Evolutionary conservation across 2,797 vertebrate genomes (phyloP).

Genomic region (Phrynocephalus guinanensis): DNA sequence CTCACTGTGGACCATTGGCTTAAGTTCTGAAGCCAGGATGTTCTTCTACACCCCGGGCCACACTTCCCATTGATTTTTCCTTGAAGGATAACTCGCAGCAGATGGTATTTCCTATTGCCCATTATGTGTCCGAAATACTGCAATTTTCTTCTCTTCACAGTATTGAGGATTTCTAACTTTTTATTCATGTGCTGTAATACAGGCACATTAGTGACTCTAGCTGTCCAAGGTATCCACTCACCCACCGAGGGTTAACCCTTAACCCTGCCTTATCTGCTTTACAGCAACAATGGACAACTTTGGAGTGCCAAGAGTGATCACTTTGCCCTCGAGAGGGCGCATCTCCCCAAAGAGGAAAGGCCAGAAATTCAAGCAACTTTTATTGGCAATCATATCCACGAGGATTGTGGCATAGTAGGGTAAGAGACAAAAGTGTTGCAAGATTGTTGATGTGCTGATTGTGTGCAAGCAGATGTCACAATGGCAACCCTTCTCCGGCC

Average conservation of each 20-base stretch:
- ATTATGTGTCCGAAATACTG: too few relatives aligned
- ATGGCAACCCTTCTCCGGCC: not conserved
- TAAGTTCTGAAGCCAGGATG: too few relatives aligned
- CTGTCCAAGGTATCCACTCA: too few relatives aligned
- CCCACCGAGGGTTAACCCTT: not conserved
- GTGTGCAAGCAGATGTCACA: not conserved
- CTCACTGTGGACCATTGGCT: too few relatives aligned
- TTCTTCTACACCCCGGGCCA: too few relatives aligned
- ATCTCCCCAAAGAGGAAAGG: not conserved
- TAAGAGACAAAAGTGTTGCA: not conserved
- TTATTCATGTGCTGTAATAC: too few relatives aligned
- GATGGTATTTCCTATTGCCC: too few relatives aligned
- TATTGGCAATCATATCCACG: not conserved
- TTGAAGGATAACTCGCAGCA: too few relatives aligned
- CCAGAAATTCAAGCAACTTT: not conserved
- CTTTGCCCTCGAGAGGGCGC: not conserved
- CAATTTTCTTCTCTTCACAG: too few relatives aligned
- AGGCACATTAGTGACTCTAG: too few relatives aligned
- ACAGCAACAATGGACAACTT: not conserved
- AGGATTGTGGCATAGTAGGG: not conserved
- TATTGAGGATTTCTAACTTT: too few relatives aligned
- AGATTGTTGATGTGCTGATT: not conserved
- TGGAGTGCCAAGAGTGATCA: not conserved
- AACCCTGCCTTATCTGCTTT: not conserved
- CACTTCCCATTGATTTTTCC: too few relatives aligned